Evolutionary conservation across 2,797 vertebrate species (phyloP).

Genomic region (Chiloscyllium punctatum): DNA sequence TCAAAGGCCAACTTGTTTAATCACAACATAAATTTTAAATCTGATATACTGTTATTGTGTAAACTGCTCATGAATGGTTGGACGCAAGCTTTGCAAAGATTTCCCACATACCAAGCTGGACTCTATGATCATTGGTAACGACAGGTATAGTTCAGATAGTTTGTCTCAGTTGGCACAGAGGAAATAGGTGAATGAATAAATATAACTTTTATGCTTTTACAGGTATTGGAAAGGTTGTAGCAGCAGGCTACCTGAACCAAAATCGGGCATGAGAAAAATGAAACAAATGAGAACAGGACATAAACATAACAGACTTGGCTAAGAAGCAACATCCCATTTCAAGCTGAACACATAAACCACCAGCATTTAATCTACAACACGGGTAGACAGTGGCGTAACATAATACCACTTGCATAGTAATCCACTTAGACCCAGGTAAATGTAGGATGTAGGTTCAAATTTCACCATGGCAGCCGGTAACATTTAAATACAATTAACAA

Average conservation of each 20-base stretch:
- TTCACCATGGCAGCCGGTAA: too few relatives aligned
- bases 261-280: neutral
- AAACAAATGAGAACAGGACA: neutral
- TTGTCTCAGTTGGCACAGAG: neutral
- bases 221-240: neutral
- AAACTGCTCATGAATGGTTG: neutral
- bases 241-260: neutral
- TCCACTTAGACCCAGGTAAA: too few relatives aligned
- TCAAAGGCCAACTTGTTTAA: neutral
- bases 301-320: neutral
- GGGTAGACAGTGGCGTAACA: too few relatives aligned
- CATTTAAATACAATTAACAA: too few relatives aligned
- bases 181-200: neutral
- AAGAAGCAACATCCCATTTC: neutral
- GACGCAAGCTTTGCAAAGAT: neutral
- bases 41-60: neutral
- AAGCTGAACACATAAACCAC: too few relatives aligned
- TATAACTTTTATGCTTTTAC: neutral
- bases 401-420: too few relatives aligned
- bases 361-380: neutral
- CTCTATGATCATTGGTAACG: neutral
- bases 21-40: neutral
- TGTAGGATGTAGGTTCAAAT: too few relatives aligned
- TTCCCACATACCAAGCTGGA: neutral
- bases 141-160: neutral